Conservation (phyloP, 2,888 invertebrate species). For the Idaea dimidiata region DNA sequence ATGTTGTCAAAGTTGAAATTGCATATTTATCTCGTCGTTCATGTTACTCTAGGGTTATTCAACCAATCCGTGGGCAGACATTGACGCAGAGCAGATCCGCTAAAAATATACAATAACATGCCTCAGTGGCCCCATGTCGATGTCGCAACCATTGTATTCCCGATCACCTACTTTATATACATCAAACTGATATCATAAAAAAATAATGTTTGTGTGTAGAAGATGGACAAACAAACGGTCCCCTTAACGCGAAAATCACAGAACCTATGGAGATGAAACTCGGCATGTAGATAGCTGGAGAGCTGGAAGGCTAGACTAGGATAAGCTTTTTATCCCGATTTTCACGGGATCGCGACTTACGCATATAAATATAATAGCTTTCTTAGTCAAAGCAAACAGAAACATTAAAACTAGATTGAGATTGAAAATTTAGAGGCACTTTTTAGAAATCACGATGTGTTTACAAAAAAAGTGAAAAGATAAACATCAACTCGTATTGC, state of each 20-base stretch:
- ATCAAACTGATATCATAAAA: neutral
- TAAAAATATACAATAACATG: conserved; percentile 41
- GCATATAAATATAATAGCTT: no score
- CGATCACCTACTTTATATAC: conserved; percentile 7
- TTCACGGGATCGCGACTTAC: no score
- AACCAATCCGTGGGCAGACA: conserved; percentile 46
- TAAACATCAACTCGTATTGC: neutral
- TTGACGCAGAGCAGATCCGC: conserved; percentile 39
- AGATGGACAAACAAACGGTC: no score
- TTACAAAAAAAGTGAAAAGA: neutral
- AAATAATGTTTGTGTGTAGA: neutral
- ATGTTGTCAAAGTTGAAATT: conserved; percentile 6
- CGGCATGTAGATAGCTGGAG: no score
- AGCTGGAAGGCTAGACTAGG: no score
- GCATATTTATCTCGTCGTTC: conserved; percentile 30
- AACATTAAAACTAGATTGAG: no score
- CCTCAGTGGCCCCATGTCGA: conserved; percentile 29
- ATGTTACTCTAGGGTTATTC: conserved; percentile 53
- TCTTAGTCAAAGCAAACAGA: no score
- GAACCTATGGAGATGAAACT: no score
- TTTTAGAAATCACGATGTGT: neutral
- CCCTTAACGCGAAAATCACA: no score
- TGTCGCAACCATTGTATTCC: conserved; percentile 29
- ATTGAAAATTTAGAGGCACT: no score
- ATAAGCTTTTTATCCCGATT: no score